Base-by-base conservation (phyloP, 2,113 vertebrate species). In the Pogonocichla stellata region DNA sequence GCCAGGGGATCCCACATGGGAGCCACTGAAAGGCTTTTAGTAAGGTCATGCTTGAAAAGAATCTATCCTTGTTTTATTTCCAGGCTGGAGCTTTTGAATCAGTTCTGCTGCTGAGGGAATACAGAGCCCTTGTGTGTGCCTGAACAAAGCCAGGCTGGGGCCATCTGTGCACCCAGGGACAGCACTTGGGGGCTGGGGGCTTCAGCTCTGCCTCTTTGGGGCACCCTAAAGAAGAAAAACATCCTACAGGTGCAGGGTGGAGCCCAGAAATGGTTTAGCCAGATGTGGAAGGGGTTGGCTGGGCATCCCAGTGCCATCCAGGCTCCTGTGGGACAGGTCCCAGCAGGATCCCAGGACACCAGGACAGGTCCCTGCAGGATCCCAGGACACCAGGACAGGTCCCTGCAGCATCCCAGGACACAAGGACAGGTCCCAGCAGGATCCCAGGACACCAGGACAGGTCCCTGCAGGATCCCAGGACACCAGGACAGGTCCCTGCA, bases 21-120 rank as follows among this genome's bases (percentile, higher is more conserved):
- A 86, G 48, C 58, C 80, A 73, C 0, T 8, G 64, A 77, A 90
- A 80, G 83, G 93, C 28, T 65, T 83, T 86, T 8, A 62, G 58
- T 23, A 45, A 86, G 80, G 93, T 91, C 89, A 78, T 0, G 29
- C 67, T 86, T 54, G 75, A 77, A 73, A 92, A 95, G 80, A 91
- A 95, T 80, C 38, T 58, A 28, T 80, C 58, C 91, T 93, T 96
- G 96, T 88, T 88, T 91, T 33, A 42, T 78, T 73, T 66, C 54
- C 83, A 93, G 80, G 91, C 94, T 95, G 93, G 10, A 91, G 86
- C 67, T 43, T 88, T 86, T 77, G 86, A 86, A 70, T 92, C 45
- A 8, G 58, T 57, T 86, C 54, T 92, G 94, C 94, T 70, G 80
- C 86, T 65, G 88, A 34, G 86, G 75, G 86, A 88, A 66, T 0